Conservation (phyloP, 2,113 vertebrate species). For the Passerina amoena region DNA sequence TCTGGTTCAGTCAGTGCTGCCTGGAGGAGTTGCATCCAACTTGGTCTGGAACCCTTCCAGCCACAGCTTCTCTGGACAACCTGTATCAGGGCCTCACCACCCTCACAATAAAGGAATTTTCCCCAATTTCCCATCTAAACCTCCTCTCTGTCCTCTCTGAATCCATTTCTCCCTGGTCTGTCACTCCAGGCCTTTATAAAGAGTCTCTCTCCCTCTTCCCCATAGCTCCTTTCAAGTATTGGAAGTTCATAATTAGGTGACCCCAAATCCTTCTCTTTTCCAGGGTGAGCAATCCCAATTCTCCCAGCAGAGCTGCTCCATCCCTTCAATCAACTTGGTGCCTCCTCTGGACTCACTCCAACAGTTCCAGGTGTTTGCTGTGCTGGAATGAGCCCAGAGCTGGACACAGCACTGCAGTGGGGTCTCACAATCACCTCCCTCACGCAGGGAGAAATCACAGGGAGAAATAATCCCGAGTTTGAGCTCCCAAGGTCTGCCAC, state of each 20-base stretch:
- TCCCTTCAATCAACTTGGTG: neutral
- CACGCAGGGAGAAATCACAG: neutral
- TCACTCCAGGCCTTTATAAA: neutral
- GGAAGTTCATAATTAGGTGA: neutral
- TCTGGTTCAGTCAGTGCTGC: neutral
- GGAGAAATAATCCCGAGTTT: neutral
- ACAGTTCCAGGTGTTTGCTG: neutral
- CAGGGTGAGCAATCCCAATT: too few species aligned
- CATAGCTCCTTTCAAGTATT: neutral
- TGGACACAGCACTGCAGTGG: neutral
- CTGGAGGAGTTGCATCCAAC: neutral
- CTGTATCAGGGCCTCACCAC: neutral
- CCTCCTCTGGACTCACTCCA: neutral
- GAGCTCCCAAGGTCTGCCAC: neutral
- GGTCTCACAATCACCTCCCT: neutral
- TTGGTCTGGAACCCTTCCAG: neutral
- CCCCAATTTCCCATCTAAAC: neutral
- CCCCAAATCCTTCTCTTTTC: neutral
- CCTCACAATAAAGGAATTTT: accelerated
- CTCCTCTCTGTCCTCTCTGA: neutral
- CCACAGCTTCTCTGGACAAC: neutral
- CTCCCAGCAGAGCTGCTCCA: neutral
- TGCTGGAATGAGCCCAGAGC: neutral
- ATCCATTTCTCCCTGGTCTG: neutral
- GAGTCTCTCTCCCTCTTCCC: too few species aligned